Conservation (phyloP, 2,797 vertebrate species). For the Chiloscyllium punctatum region DNA sequence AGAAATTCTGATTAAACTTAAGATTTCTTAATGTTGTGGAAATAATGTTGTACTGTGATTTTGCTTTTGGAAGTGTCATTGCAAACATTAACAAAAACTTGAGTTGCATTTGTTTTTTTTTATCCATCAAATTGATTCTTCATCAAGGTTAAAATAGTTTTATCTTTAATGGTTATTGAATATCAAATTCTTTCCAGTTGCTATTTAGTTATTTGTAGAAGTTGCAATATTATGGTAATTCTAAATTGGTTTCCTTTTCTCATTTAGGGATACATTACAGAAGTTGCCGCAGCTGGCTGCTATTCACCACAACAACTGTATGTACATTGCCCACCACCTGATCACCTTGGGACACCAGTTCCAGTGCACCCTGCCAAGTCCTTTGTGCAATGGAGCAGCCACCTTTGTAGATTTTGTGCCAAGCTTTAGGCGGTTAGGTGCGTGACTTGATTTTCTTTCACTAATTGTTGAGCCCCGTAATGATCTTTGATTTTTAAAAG, state of each 20-base stretch:
- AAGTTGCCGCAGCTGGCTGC: conserved; percentile 92
- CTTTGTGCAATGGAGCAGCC: conserved; percentile 65
- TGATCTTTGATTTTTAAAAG: not conserved
- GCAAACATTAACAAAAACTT: not conserved
- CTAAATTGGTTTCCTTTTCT: conserved; percentile 37
- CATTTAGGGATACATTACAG: conserved; percentile 79
- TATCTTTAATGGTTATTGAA: not conserved
- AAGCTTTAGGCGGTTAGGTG: conserved; percentile 84
- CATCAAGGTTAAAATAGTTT: not conserved
- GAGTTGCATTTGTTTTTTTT: not conserved
- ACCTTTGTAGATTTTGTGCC: conserved; percentile 94
- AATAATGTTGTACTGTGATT: not conserved
- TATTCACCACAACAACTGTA: conserved; percentile 97
- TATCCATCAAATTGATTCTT: not conserved
- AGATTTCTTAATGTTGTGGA: not conserved
- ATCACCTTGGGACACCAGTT: conserved; percentile 90
- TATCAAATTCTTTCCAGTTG: not conserved
- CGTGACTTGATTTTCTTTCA: conserved; percentile 30
- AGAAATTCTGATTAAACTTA: not conserved
- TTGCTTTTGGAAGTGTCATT: not conserved
- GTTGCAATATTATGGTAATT: not conserved
- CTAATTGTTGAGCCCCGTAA: not conserved
- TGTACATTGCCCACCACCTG: conserved; percentile 91
- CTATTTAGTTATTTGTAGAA: not conserved
- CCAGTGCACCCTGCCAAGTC: conserved; percentile 61